These are phyloP conservation scores for Smittia sp. DNA, from an alignment of 2,888 invertebrate species.

Conservation along the genomic window DNA sequence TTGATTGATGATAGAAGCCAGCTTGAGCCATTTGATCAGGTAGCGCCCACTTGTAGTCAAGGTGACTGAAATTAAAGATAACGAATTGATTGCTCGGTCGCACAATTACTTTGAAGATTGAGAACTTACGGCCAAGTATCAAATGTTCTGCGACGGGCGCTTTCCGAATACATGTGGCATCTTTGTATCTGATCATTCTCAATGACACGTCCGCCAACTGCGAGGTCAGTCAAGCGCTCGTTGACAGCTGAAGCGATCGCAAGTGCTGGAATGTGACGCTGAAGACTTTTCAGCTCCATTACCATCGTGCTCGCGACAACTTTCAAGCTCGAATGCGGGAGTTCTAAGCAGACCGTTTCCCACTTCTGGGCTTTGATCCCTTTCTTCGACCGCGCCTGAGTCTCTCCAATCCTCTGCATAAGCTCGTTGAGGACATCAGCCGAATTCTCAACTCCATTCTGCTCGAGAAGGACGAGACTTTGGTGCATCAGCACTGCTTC, in stretches of 20 bases:
- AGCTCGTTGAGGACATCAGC: constrained; percentile 74
- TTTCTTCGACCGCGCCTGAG: constrained; percentile 70
- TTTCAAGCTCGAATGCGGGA: constrained; percentile 76
- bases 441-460: constrained; percentile 74
- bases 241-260: constrained; percentile 87
- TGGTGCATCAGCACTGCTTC: constrained; percentile 84
- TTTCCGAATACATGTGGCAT: constrained; percentile 85
- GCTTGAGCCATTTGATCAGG: constrained; percentile 97
- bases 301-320: constrained; percentile 77
- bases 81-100: constrained; percentile 1
- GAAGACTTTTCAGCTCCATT: constrained; percentile 76
- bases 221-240: constrained; percentile 77
- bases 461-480: constrained; percentile 70
- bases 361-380: constrained; percentile 93
- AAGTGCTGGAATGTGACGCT: constrained; percentile 78
- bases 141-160: constrained; percentile 85
- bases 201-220: constrained; percentile 55
- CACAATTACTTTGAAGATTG: constrained; percentile 74
- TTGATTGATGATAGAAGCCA: constrained; percentile 93
- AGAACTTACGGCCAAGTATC: constrained; percentile 77
- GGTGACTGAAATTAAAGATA: constrained; percentile 10
- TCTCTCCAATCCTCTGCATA: constrained; percentile 69
- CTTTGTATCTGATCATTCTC: constrained; percentile 54
- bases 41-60: constrained; percentile 75
- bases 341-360: constrained; percentile 82